Evolutionary conservation across 2,113 vertebrate species (phyloP).

Genomic region (Erythrolamprus reginae): DNA sequence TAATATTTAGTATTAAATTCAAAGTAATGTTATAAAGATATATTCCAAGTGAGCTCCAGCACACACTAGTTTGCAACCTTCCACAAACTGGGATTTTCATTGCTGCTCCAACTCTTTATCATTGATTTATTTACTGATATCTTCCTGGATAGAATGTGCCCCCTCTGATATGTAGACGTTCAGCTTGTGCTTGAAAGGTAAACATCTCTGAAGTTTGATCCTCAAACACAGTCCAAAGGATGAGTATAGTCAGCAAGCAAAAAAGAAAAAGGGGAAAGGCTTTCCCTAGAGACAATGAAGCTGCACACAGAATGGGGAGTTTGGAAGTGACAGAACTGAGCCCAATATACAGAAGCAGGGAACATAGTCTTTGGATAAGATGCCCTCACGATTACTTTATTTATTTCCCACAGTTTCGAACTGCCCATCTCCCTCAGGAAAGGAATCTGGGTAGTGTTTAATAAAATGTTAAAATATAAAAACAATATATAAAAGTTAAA

Average conservation of each 20-base stretch:
- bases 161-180: slow-evolving; percentile 98
- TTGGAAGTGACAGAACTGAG: neutral
- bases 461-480: neutral
- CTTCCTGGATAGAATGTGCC: slow-evolving; percentile 92
- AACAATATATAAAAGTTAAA: neutral
- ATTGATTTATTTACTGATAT: slow-evolving; percentile 98
- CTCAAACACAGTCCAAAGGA: slow-evolving; percentile 79
- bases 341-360: neutral
- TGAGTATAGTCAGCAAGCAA: neutral
- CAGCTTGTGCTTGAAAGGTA: slow-evolving; percentile 97
- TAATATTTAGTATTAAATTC: slow-evolving; percentile 56
- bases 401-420: neutral
- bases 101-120: slow-evolving; percentile 95
- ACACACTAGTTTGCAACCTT: slow-evolving; percentile 96
- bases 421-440: neutral
- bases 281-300: neutral
- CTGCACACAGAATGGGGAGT: neutral
- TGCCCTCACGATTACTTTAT: neutral
- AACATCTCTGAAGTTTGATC: slow-evolving; percentile 92
- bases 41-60: slow-evolving; percentile 65
- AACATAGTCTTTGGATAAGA: neutral
- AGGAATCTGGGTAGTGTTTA: neutral
- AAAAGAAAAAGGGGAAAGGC: neutral
- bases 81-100: slow-evolving; percentile 92
- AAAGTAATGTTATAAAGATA: slow-evolving; percentile 49